Base-by-base conservation (phyloP, 1,140 invertebrate species). In the Apolygus lucorum region DNA sequence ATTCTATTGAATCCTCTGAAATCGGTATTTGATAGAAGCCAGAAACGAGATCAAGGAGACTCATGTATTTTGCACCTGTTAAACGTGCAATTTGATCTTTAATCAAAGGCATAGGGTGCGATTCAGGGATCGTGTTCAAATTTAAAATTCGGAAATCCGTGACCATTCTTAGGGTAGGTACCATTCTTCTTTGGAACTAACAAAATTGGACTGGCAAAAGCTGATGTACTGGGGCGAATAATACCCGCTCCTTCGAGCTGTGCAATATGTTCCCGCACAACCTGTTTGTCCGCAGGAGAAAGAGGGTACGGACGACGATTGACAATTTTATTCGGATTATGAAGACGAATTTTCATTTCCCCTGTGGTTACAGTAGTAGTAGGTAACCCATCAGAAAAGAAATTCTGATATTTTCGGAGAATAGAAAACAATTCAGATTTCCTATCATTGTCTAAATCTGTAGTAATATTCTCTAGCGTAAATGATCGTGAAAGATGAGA, bases 1-100 rank as follows among this genome's bases (percentile, higher is more conserved):
- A 17, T 28, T 79, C 66, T 21, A 74, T 78, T 24, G 78, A 77
- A 1, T 77, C 71, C 59, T 70, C 63, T 2, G 76, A 70, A 0
- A 83, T 71, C 13, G 72, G 69, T 13, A 84, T 73, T 71, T 85
- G 81, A 71, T 78, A 79, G 63, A 72, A 73, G 1, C 70, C 72
- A 42, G 70, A 74, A 0, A 62, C 64, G 1, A 79, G 42, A 72
- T 82, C 79, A 1, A 82, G 63, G 0, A 73, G 70, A 2, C 73
- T 73, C 62, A 82, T 79, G 63, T 72, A 77, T 27, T 73, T 73
- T 1, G 72, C 63, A 4, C 74, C 75, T 2, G 54, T 54, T 17
- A 83, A 63, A 2, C 54, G 66, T 65, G 77, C 17, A 69, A 49
- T 49, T 17, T 49, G 34, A 49, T 49, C 34, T 11, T 49, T 8